Evolutionary conservation across 2,888 invertebrate genomes (phyloP).

Genomic region (Galeruca laticollis): DNA sequence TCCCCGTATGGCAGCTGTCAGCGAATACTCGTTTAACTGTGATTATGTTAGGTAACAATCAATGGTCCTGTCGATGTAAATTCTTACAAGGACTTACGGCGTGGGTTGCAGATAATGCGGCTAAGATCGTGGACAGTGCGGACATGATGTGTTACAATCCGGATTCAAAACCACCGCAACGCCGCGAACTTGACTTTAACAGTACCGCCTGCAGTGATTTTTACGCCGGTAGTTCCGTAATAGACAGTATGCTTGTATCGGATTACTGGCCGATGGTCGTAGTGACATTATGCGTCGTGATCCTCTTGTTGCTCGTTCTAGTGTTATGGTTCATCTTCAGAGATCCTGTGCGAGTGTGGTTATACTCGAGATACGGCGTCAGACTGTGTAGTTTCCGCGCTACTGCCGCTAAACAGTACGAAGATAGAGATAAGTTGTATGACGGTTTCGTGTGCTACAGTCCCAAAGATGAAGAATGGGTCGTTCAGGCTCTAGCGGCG

Average conservation of each 20-base stretch:
- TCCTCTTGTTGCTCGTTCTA: constrained; percentile 81
- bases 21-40: constrained; percentile 78
- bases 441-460: constrained; percentile 95
- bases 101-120: constrained; percentile 85
- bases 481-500: constrained; percentile 84
- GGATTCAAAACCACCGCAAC: constrained; percentile 79
- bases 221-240: constrained; percentile 85
- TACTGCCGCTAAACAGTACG: constrained; percentile 73
- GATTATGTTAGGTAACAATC: constrained; percentile 84
- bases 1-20: constrained; percentile 83
- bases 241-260: constrained; percentile 84
- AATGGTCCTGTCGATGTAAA: constrained; percentile 92
- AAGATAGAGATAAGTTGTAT: constrained; percentile 87
- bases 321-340: constrained; percentile 88
- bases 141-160: constrained; percentile 87
- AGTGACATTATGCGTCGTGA: constrained; percentile 81
- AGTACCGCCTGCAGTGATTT: constrained; percentile 89
- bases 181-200: constrained; percentile 85
- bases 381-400: constrained; percentile 81
- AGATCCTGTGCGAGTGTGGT: constrained; percentile 87
- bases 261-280: constrained; percentile 89
- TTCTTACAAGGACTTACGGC: constrained; percentile 86
- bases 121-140: constrained; percentile 82
- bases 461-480: constrained; percentile 91
- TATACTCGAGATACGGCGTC: constrained; percentile 88